Base-by-base conservation (phyloP, 2,888 invertebrate genomes). In the Drosophila antonietae region DNA sequence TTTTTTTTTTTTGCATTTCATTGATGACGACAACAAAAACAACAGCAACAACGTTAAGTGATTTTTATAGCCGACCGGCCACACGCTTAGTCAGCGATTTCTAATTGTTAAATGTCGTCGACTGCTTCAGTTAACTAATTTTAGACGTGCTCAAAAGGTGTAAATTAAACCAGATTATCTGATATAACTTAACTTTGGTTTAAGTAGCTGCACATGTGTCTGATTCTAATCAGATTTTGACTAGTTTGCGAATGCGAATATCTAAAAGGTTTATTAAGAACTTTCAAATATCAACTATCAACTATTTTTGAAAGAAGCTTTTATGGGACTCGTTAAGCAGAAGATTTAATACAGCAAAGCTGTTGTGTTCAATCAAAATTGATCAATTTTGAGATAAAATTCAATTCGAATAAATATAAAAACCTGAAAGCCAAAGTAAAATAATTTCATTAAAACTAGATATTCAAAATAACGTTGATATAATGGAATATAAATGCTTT, bases 1-100 rank as follows among this genome's bases (percentile, higher is more conserved):
- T 78, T 77, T 78, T 77, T 78, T 20, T 64, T 77, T 77, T 77
- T 77, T 77, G 73, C 75, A 75, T 80, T 80, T 76, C 80, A 68
- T 78, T 56, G 70, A 61, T 63, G 57, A 77, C 58, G 57, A 62
- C 49, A 41, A 67, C 63, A 23, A 47, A 37, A 56, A 5, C 51
- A 51, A 15, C 43, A 43, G 10, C 43, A 52, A 18, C 37, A 37
- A 35, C 35, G 43, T 2, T 35, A 33, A 31, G 31, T 58, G 28
- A 47, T 52, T 52, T 35, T 52, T 68, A 53, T 46, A 47, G 66
- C 78, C 71, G 65, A 71, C 71, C 77, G 68, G 68, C 63, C 39
- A 33, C n/a, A 12, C 46, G 55, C 12, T 76, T 76, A 67, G 72
- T 78, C 64, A 76, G 65, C 62, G 44, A 37, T 39, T 62, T 61